Percentiles rank a stretch among this genome's conserved stretches.
Evolutionary conservation across 2,888 invertebrate species (phyloP).

Genomic region (Gandaritis pyraliata): DNA sequence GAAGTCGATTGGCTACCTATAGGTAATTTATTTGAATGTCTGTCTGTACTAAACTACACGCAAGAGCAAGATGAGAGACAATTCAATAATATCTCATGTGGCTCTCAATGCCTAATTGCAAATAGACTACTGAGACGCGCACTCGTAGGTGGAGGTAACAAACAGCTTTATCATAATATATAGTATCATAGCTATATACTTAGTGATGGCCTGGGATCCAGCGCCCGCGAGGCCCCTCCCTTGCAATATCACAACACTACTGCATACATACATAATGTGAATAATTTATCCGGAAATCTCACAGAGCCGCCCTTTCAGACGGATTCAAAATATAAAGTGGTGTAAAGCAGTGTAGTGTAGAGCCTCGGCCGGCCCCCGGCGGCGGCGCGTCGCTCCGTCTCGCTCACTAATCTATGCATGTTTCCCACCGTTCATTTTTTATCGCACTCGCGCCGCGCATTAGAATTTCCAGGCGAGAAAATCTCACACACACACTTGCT

Average conservation of each 20-base stretch:
- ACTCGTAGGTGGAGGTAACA: too few species aligned
- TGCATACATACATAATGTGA: conserved; percentile 45
- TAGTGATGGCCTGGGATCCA: conserved; percentile 1
- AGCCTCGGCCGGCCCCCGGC: conserved; percentile 35
- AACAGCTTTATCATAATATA: too few species aligned
- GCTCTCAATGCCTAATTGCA: too few species aligned
- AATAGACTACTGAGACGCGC: too few species aligned
- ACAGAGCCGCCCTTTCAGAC: conserved; percentile 68
- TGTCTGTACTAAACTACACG: too few species aligned
- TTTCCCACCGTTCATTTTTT: conserved; percentile 82
- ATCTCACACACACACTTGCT: conserved; percentile 74
- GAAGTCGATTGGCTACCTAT: not conserved
- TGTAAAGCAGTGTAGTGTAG: conserved; percentile 53
- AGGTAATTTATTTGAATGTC: not conserved
- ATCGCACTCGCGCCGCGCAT: conserved; percentile 83
- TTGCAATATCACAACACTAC: conserved; percentile 9
- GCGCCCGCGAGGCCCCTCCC: conserved; percentile 2
- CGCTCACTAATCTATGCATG: conserved; percentile 81
- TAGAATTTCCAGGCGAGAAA: conserved; percentile 84
- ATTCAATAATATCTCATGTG: too few species aligned
- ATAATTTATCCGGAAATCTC: conserved; percentile 61
- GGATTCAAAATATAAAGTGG: conserved; percentile 73
- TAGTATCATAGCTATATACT: not conserved
- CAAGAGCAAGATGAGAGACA: too few species aligned
- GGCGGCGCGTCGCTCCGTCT: conserved; percentile 65